Evolutionary conservation across 2,113 vertebrate species (phyloP).

Genomic region (Urocolius indicus): DNA sequence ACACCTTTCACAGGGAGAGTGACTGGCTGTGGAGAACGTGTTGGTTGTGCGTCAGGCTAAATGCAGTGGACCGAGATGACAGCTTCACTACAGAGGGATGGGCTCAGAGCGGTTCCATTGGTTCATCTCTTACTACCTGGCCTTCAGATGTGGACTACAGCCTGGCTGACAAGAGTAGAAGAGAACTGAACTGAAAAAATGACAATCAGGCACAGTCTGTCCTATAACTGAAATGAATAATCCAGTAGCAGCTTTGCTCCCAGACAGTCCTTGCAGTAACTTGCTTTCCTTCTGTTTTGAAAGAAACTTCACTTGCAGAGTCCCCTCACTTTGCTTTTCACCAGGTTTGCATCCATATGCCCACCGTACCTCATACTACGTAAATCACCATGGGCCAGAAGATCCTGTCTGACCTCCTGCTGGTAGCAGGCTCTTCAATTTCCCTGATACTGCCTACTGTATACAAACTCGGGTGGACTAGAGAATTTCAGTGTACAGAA

Average conservation of each 20-base stretch:
- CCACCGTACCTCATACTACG: background rate
- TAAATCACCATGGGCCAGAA: background rate
- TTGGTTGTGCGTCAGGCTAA: fast-evolving
- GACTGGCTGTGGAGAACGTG: fast-evolving
- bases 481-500: background rate
- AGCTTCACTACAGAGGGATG: fast-evolving
- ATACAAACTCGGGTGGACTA: background rate
- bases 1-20: background rate
- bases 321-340: background rate
- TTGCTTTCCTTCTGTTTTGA: background rate
- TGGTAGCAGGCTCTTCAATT: fast-evolving
- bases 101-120: fast-evolving
- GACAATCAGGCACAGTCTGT: background rate
- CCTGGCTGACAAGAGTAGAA: background rate
- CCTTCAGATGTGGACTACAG: background rate
- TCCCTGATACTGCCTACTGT: fast-evolving
- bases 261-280: background rate
- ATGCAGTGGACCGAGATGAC: fast-evolving
- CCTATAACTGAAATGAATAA: background rate
- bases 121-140: background rate
- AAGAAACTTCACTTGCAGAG: background rate
- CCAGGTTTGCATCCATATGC: background rate
- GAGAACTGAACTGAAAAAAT: background rate
- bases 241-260: background rate
- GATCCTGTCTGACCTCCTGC: background rate